Percentiles rank a stretch among this genome's conserved stretches.
phyloP scores from a whole-genome alignment of 2,797 vertebrate species.

The Erpetoichthys calabaricus region DNA sequence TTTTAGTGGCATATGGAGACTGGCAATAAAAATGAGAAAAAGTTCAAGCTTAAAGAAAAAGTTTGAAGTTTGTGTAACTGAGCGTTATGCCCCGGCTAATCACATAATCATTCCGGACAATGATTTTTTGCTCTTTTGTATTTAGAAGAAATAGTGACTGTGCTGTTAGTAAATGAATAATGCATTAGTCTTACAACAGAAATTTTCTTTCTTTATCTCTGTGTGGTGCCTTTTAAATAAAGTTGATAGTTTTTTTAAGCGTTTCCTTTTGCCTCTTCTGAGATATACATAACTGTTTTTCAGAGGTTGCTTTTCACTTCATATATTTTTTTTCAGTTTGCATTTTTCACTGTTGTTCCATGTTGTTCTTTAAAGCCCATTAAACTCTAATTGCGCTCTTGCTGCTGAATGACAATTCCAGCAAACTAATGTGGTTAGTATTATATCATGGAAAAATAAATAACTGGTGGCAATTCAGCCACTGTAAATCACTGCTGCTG shows the following conservation, averaged over 20 bases:
- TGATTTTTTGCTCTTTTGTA: too few species aligned
- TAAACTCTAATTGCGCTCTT: constrained; percentile 39
- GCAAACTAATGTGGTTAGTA: constrained; percentile 29
- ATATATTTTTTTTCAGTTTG: constrained; percentile 7
- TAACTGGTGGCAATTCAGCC: constrained; percentile 32
- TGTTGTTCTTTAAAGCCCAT: constrained; percentile 33
- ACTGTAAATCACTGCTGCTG: constrained; percentile 34
- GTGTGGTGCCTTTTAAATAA: constrained; percentile 2
- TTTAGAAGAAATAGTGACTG: too few species aligned
- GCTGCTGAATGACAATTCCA: constrained; percentile 36
- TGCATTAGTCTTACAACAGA: not conserved
- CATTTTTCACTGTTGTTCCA: constrained; percentile 12
- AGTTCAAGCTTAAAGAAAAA: too few species aligned
- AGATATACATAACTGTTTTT: constrained; percentile 10
- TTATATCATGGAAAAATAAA: constrained; percentile 35
- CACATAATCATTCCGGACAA: too few species aligned
- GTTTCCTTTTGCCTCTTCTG: constrained; percentile 6
- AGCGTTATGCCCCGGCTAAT: too few species aligned
- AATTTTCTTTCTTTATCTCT: not conserved
- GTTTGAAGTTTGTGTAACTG: too few species aligned
- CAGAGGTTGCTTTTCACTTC: constrained; percentile 6
- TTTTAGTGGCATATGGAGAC: too few species aligned
- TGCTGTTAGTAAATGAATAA: not conserved
- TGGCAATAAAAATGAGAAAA: too few species aligned
- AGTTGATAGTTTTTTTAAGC: constrained; percentile 4